Conservation (phyloP, 2,797 vertebrate species). For the Paramormyrops hopkinsi region DNA sequence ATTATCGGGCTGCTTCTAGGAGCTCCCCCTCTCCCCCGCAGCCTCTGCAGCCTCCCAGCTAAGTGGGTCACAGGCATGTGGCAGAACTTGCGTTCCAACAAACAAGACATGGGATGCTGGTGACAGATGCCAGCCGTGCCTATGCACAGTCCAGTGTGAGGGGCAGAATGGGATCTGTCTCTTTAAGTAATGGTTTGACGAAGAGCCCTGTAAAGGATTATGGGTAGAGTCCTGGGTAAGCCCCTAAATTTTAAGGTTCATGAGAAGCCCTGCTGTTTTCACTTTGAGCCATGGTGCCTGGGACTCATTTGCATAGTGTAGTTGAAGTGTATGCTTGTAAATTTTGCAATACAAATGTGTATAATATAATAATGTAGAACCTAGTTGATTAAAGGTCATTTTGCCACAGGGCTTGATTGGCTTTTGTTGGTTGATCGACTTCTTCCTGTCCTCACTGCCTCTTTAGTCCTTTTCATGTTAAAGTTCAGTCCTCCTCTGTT, state of each 20-base stretch:
- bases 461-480: neutral
- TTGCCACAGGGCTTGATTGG: neutral
- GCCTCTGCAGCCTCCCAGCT: neutral
- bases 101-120: neutral
- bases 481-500: neutral
- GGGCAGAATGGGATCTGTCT: neutral
- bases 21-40: neutral
- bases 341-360: neutral
- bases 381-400: neutral
- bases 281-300: neutral
- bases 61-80: slow-evolving; percentile 19
- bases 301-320: neutral
- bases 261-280: neutral
- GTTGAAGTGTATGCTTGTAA: neutral
- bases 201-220: neutral
- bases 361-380: neutral
- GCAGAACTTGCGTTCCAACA: neutral
- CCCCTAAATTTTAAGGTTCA: neutral
- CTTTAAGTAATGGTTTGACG: neutral
- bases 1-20: neutral
- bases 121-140: neutral
- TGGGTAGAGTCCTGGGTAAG: neutral
- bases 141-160: neutral
- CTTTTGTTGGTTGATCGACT: neutral
- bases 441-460: neutral